These are phyloP conservation scores for Coelopa frigida DNA, from an alignment of 1,140 invertebrate species.

Conservation along the genomic window DNA sequence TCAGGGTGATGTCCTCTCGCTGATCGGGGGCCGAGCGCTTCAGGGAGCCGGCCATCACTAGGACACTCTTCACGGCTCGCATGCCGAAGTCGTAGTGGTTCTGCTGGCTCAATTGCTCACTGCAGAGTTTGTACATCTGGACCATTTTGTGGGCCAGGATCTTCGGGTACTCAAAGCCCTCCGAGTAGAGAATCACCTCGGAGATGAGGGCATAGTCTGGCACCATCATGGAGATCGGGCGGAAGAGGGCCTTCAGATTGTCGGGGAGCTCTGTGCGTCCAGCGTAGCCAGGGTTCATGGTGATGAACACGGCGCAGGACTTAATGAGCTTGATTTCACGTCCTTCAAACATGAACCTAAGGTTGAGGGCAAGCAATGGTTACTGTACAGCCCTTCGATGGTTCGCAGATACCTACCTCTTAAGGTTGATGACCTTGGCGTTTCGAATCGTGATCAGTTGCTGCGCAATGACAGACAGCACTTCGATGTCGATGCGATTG, in stretches of 20 bases:
- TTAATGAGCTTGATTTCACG: constrained; percentile 77
- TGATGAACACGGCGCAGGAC: constrained; percentile 84
- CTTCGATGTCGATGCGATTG: constrained; percentile 85
- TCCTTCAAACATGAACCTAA: constrained; percentile 82
- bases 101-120: constrained; percentile 86
- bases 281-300: constrained; percentile 84
- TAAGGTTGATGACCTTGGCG: constrained; percentile 60
- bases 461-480: constrained; percentile 81
- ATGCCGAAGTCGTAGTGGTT: constrained; percentile 93
- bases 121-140: constrained; percentile 86
- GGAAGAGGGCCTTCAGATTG: constrained; percentile 77
- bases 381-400: constrained; percentile 50
- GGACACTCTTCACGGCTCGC: constrained; percentile 64
- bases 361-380: not conserved
- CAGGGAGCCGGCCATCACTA: constrained; percentile 80
- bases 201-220: constrained; percentile 87
- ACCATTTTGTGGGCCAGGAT: constrained; percentile 81
- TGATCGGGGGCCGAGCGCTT: constrained; percentile 79
- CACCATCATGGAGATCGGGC: constrained; percentile 89
- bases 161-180: constrained; percentile 85
- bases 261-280: constrained; percentile 78
- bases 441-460: constrained; percentile 72
- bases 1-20: constrained; percentile 67
- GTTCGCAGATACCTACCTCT: constrained; percentile 55
- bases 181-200: constrained; percentile 86